phyloP scores from a whole-genome alignment of 1,140 invertebrate species.

The Saccostrea cuccullata region DNA sequence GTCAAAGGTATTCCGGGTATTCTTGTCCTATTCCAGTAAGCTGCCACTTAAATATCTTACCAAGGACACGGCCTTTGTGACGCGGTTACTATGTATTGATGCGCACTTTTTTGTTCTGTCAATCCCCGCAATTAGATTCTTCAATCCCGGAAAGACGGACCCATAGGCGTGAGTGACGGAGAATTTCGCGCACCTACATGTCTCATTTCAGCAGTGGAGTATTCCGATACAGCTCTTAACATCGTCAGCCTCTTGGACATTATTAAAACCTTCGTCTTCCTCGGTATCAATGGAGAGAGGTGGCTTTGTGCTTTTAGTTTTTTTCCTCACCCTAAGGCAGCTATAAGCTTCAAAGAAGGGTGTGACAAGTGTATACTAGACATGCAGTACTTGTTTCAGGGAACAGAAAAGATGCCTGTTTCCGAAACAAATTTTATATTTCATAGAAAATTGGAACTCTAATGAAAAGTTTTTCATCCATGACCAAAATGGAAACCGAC shows the following conservation, averaged over 20 bases:
- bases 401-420: too few relatives aligned
- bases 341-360: neutral
- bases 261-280: neutral
- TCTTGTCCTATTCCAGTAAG: neutral
- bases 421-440: too few relatives aligned
- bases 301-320: neutral
- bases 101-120: neutral
- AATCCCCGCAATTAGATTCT: constrained; percentile 17
- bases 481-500: too few relatives aligned
- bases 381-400: neutral
- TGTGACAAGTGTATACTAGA: neutral
- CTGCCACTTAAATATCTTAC: neutral
- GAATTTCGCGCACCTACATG: neutral
- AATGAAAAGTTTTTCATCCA: too few relatives aligned
- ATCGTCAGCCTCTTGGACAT: neutral
- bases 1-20: constrained; percentile 16
- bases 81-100: constrained; percentile 13
- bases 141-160: constrained; percentile 17
- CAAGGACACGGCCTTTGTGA: neutral
- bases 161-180: neutral
- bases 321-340: neutral
- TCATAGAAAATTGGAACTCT: too few relatives aligned
- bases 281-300: neutral
- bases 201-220: neutral
- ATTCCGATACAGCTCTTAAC: neutral